Evolutionary conservation across 1,140 invertebrate species (phyloP), one percentile per base, ranked within the genome.

Genomic region (Hycleus phaleratus): DNA sequence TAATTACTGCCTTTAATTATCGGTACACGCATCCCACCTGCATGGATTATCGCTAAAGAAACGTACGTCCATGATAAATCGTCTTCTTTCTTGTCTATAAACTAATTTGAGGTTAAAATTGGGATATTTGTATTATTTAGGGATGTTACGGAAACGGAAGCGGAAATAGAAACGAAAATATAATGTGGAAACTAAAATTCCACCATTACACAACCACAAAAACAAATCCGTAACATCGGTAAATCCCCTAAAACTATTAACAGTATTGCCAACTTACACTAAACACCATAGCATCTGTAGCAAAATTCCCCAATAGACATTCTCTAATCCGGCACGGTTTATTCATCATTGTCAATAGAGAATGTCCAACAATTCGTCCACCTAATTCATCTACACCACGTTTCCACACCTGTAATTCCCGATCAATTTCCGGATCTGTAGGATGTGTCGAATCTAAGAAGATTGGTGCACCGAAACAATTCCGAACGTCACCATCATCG

Each of bases 401-500:
- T 18, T 81, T 77, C 79, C 82, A 90, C 0, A 73, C 68, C 72
- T 83, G 82, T 80, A 73, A 7, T 58, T 44, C 63, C 38, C 74
- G 65, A 63, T 81, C 72, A 75, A 79, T 63, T 44, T 74, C 65
- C 42, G 70, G 57, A 63, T 70, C 67, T 79, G 85, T 72, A 1
- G 80, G 74, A 24, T 89, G 76, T 44, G 75, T 75, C 3, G 71
- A 62, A 54, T 86, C 81, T 62, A 94, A 72, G 55, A 88, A 83
- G 63, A 92, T 84, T 0, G 91, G 90, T 49, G 85, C 83, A n/a
- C 91, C 90, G 24, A 78, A 76, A 78, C 83, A 91, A 45, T 75
- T 71, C 1, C 76, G 70, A 5, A 88, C 77, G 64, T 90, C 81
- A 4, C 90, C 90, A 32, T 32, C 32, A n/a, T 79, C 75, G 66